These are phyloP conservation scores for Pyrochroa serraticornis DNA, from an alignment of 2,888 invertebrate species.

Conservation along the genomic window DNA sequence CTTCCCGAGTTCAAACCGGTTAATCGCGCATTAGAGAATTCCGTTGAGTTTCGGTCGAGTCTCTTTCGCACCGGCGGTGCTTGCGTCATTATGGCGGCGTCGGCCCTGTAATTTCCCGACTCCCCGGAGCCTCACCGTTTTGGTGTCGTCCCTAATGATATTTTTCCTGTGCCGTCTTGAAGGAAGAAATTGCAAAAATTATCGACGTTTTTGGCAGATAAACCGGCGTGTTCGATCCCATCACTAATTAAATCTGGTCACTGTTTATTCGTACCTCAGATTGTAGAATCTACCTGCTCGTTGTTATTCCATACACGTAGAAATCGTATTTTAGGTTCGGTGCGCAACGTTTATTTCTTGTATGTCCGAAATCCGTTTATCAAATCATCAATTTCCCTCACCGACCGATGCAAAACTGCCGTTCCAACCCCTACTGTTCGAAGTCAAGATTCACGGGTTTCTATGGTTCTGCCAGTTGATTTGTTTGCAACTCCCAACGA, in stretches of 20 bases:
- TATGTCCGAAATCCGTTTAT: neutral
- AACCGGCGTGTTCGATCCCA: neutral
- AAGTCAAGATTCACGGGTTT: too few relatives aligned
- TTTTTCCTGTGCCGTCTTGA: too few relatives aligned
- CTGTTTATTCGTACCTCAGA: too few relatives aligned
- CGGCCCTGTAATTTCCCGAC: too few relatives aligned
- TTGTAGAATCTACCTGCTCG: too few relatives aligned
- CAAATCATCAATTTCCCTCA: neutral
- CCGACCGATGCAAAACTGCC: neutral
- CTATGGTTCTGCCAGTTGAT: neutral
- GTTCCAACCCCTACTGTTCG: neutral
- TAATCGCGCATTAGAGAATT: too few relatives aligned
- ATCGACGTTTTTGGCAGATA: neutral
- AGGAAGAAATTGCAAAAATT: neutral
- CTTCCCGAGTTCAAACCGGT: too few relatives aligned
- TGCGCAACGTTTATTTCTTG: neutral
- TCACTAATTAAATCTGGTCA: slow-evolving; percentile 4
- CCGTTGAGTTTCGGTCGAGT: too few relatives aligned
- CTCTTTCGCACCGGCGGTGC: too few relatives aligned
- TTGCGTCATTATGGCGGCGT: too few relatives aligned
- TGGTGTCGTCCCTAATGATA: too few relatives aligned
- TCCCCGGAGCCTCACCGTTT: too few relatives aligned
- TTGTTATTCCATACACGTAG: neutral
- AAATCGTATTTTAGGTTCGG: neutral
- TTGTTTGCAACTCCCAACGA: neutral